phyloP scores from a whole-genome alignment of 2,113 vertebrate genomes.

The Cololabis saira region DNA sequence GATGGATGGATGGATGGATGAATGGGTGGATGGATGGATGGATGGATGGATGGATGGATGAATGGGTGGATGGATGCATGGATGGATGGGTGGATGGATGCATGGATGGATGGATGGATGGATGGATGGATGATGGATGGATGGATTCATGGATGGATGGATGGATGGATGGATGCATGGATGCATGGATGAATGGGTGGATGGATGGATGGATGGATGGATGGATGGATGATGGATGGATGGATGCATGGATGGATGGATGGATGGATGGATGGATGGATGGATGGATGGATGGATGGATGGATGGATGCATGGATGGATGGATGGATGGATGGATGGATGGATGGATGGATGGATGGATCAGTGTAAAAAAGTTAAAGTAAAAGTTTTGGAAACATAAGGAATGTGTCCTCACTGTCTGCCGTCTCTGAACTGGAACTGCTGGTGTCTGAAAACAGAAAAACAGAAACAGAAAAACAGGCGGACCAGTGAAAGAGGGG shows the following conservation, averaged over 20 bases:
- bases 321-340: background rate
- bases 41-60: no score
- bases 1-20: background rate
- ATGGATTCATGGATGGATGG: background rate
- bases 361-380: background rate
- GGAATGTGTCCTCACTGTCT: constrained; percentile 42
- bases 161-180: background rate
- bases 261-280: background rate
- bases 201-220: background rate
- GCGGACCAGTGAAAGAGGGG: background rate
- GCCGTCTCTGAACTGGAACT: constrained; percentile 73
- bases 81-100: background rate
- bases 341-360: background rate
- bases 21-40: background rate
- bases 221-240: no score
- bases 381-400: background rate
- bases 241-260: background rate
- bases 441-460: constrained; percentile 63
- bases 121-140: background rate
- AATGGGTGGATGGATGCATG: background rate
- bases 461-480: background rate
- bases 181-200: background rate
- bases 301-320: background rate
- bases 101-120: background rate
- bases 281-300: background rate